Percentiles rank a stretch among this genome's conserved stretches.
Conservation (phyloP, 2,113 vertebrate species). For the Sapayoa aenigma region DNA sequence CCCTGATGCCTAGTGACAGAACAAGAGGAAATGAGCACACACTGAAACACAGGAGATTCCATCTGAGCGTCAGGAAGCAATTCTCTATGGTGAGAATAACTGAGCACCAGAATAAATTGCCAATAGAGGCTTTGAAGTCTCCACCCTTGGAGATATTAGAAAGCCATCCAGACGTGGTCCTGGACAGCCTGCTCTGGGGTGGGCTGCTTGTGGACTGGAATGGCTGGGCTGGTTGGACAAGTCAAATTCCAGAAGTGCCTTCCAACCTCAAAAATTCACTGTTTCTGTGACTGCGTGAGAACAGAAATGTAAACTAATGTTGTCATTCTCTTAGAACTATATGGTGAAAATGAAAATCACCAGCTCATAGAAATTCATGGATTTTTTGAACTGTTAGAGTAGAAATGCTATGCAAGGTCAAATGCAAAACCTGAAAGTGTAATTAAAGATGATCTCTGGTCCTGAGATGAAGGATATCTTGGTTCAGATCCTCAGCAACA, state of each 20-base stretch:
- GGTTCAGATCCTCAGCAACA: background rate
- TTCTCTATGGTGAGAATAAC: background rate
- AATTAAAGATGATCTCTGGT: background rate
- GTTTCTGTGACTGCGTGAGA: background rate
- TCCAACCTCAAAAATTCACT: background rate
- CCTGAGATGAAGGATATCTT: background rate
- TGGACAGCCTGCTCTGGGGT: background rate
- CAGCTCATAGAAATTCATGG: background rate
- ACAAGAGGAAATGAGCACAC: background rate
- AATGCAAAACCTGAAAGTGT: background rate
- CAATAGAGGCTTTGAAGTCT: background rate
- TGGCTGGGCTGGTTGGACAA: background rate
- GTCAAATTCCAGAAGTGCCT: background rate
- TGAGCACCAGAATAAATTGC: background rate
- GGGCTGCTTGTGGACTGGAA: background rate
- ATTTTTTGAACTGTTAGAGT: background rate
- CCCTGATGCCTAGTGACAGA: background rate
- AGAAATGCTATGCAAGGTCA: background rate
- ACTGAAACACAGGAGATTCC: background rate
- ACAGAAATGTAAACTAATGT: background rate
- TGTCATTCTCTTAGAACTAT: background rate
- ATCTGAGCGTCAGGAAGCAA: background rate
- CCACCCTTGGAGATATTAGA: background rate
- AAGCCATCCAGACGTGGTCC: accelerated
- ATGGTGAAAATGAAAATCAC: background rate